These are phyloP conservation scores for Amblyopsis rosae DNA, from an alignment of 2,113 vertebrate genomes.

Conservation along the genomic window DNA sequence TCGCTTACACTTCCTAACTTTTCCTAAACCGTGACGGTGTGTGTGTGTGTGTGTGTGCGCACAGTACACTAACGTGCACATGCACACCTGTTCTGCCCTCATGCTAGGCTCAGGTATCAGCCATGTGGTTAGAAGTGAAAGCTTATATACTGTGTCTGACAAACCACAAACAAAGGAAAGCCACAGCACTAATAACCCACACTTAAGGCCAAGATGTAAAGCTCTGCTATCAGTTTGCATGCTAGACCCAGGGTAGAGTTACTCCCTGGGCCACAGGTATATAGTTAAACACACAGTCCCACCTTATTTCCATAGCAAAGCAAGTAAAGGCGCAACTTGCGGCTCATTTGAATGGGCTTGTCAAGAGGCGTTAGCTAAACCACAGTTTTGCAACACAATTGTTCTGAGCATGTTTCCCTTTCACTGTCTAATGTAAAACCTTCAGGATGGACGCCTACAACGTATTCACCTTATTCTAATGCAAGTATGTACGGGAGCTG, in stretches of 20 bases:
- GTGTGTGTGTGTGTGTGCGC: no score
- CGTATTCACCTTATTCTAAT: no score
- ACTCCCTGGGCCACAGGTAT: slow-evolving; percentile 60
- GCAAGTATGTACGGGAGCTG: no score
- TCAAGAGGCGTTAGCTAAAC: slow-evolving; percentile 35
- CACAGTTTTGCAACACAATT: no score
- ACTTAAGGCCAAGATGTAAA: slow-evolving; percentile 49
- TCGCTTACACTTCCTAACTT: background rate
- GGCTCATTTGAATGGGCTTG: slow-evolving; percentile 57
- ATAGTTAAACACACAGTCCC: slow-evolving; percentile 7
- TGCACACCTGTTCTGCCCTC: slow-evolving; percentile 14
- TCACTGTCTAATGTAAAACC: no score
- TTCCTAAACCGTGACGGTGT: no score
- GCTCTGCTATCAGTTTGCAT: slow-evolving; percentile 37
- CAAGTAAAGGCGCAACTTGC: background rate
- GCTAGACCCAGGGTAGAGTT: slow-evolving; percentile 43
- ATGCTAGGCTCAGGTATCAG: slow-evolving; percentile 40
- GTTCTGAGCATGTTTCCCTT: no score
- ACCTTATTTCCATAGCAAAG: slow-evolving; percentile 64
- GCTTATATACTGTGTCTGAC: slow-evolving; percentile 42
- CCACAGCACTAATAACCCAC: slow-evolving; percentile 13
- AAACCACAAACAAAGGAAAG: slow-evolving; percentile 47
- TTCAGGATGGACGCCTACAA: no score
- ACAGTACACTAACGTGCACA: no score
- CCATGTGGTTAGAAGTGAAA: slow-evolving; percentile 30